A percentile compares a stretch with the other conserved stretches of the same genome.
These are phyloP conservation scores for Drosophila atripex DNA, from an alignment of 2,888 invertebrate species.

Conservation along the genomic window DNA sequence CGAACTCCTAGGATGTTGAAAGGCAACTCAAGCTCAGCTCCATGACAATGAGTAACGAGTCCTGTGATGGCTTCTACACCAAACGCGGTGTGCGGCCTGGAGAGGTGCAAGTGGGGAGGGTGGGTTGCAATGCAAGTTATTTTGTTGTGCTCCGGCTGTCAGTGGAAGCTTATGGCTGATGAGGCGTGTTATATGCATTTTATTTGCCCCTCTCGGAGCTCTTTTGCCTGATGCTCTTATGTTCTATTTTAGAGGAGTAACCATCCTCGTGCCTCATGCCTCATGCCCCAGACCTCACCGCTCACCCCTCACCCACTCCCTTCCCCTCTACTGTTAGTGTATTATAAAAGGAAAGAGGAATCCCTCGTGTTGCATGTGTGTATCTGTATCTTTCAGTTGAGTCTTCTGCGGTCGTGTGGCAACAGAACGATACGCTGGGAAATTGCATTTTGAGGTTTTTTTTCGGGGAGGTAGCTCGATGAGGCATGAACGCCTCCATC, in stretches of 20 bases:
- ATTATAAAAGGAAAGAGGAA: constrained; percentile 22
- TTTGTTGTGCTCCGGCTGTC: constrained; percentile 65
- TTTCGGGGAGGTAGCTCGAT: constrained; percentile 16
- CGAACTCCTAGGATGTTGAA: constrained; percentile 43
- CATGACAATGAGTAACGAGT: constrained; percentile 47
- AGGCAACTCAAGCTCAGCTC: constrained; percentile 41
- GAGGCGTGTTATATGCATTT: constrained; percentile 76
- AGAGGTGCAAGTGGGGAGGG: background rate
- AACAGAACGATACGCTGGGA: constrained; percentile 59
- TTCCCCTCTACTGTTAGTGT: constrained; percentile 13
- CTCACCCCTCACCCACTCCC: constrained; percentile 1
- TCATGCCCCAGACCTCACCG: background rate
- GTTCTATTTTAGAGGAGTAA: constrained; percentile 2
- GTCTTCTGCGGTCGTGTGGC: constrained; percentile 42
- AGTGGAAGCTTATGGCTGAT: constrained; percentile 71
- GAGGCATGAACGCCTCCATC: background rate
- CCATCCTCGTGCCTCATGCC: background rate
- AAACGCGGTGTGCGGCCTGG: background rate
- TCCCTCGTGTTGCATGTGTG: constrained; percentile 1
- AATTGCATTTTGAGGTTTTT: constrained; percentile 70
- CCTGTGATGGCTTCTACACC: constrained; percentile 3
- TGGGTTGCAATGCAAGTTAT: constrained; percentile 50
- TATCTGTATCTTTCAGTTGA: constrained; percentile 7
- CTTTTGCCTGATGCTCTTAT: constrained; percentile 3
- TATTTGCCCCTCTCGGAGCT: constrained; percentile 48